Evolutionary conservation across 2,113 vertebrate genomes (phyloP), one percentile per base, ranked within the genome.

Genomic region (Capreolus pygargus): DNA sequence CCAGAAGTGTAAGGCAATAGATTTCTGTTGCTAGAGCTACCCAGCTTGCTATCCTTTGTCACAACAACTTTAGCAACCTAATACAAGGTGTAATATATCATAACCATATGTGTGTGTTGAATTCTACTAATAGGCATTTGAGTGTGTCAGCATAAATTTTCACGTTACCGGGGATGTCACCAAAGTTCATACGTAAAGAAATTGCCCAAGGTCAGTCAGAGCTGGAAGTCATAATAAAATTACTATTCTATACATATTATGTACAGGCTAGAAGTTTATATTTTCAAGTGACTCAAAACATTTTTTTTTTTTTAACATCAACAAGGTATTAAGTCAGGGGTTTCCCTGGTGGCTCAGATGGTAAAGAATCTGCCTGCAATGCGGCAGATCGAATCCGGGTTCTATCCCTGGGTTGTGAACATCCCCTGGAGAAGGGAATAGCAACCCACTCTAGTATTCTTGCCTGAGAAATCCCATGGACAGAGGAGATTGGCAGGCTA

Each of bases 281-380:
- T 70, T 94, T 94, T 86, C 39, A 81, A 74, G 17, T 82, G n/a
- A 60, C 27, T 61, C 14, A 87, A 54, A 91, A 79, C 19, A 78
- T 55, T 90, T 54, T 67, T 91, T 67, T 60, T 16, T 64, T 11
- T 61, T 39, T 43, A 43, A 43, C 21, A 25, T 74, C 36, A 43
- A 74, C 14, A 43, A 43, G 36, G 21, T 43, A 43, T 74, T 43
- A 74, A 74, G 36, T 43, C 14, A 2, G 36, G 36, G 11, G 36
- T 36, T 74, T 25, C 64, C 36, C 36, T 3, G 23, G 36, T 39
- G 36, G 36, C 36, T 74, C 36, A 43, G 5, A 25, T 30, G 21
- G 36, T 74, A 74, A 25, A 74, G 36, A 43, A 74, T 43, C n/a
- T 74, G 70, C 36, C 70, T 74, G 70, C 19, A 74, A 2, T 74